Evolutionary conservation across 2,888 invertebrate species (phyloP), one percentile per base, ranked within the genome.

Genomic region (Hypselothyrea guttata): DNA sequence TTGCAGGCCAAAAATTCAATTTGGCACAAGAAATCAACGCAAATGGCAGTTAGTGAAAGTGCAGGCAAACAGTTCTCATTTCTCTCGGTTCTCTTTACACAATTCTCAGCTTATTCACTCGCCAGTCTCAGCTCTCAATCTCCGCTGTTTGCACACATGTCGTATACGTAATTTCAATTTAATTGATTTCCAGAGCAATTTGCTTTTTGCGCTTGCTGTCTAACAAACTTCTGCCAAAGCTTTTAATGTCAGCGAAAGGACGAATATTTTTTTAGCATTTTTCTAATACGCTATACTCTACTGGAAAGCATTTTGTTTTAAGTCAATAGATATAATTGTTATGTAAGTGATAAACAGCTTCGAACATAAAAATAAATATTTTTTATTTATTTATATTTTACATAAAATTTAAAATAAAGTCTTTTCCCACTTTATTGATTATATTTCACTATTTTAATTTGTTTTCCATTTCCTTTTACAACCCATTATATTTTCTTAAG

Each of bases 121-220:
- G n/a, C n/a, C n/a, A n/a, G n/a, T 15, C 13, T 35, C 35, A 13
- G 4, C n/a, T n/a, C 18, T 38, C n/a, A 9, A 8, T 9, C 8
- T 28, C 18, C 18, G 18, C 56, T 41, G 59, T 66, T 66, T 60
- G 69, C 73, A 72, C 58, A 79, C 76, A 76, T 82, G 79, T 63
- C 77, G 77, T 79, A 81, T 82, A 67, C 82, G 79, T 79, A 77
- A 79, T 82, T 81, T 83, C 65, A 71, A 66, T 74, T 83, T 75
- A 82, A 82, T 82, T 82, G 83, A 81, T 81, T 82, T 75, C 51
- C 40, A 61, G 65, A 53, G 74, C 64, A 71, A 56, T 56, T 22
- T 54, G 55, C 57, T 62, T 58, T 59, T 46, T 51, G 40, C 45
- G 44, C 57, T 42, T 51, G 16, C 28, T 38, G 49, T 53, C 55